phyloP scores from a whole-genome alignment of 2,888 invertebrate species.

The Drosophila anomelani region DNA sequence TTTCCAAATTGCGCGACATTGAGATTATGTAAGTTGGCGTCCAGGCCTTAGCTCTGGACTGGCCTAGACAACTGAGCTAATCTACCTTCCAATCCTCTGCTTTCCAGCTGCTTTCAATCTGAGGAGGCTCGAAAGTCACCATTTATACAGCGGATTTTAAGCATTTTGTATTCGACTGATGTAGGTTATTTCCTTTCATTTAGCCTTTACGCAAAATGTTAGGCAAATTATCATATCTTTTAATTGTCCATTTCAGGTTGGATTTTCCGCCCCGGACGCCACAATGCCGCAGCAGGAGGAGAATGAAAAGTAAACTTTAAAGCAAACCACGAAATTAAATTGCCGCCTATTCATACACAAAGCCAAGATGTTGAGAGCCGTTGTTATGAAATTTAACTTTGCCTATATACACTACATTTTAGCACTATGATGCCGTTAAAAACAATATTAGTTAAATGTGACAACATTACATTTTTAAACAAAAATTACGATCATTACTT shows the following conservation, averaged over 20 bases:
- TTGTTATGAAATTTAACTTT: slow-evolving; percentile 7
- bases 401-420: not conserved
- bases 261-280: slow-evolving; percentile 97
- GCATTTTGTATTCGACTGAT: slow-evolving; percentile 99
- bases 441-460: not conserved
- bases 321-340: slow-evolving; percentile 36
- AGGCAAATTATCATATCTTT: slow-evolving; percentile 16
- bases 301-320: slow-evolving; percentile 9
- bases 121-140: slow-evolving; percentile 91
- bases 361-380: slow-evolving; percentile 2
- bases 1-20: slow-evolving; percentile 98
- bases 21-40: slow-evolving; percentile 90
- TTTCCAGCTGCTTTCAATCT: slow-evolving; percentile 93
- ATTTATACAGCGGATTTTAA: slow-evolving; percentile 95
- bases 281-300: slow-evolving; percentile 85
- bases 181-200: slow-evolving; percentile 85
- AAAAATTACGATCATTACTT: too few relatives aligned
- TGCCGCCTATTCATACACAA: slow-evolving; percentile 53
- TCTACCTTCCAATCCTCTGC: too few relatives aligned
- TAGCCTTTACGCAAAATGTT: too few relatives aligned
- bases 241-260: slow-evolving; percentile 87
- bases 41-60: not conserved
- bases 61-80: not conserved
- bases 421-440: not conserved
- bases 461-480: too few relatives aligned